Base-by-base conservation (phyloP, 2,113 vertebrate species). In the Calypte anna region DNA sequence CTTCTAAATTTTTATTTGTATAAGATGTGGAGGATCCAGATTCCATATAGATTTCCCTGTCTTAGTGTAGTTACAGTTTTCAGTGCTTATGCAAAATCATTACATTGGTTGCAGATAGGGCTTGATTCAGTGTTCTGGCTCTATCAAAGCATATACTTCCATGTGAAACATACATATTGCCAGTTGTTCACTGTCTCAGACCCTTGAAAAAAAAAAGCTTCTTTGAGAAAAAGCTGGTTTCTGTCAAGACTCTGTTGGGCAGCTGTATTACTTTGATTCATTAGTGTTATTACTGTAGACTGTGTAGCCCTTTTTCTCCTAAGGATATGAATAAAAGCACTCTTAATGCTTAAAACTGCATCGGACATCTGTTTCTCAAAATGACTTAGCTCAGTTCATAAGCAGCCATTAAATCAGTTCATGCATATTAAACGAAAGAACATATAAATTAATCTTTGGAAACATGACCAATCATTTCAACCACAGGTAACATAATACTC, bases 291-390 rank as follows among this genome's bases (percentile, higher is more conserved):
- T 97, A 90, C 94, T 93, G 30, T 73, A 89, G 90, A 75, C 86
- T 78, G 53, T 91, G 76, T 94, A 96, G 92, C 82, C 82, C 75
- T 88, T 95, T 94, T 92, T 91, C 86, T 96, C 88, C 87, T 96
- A 93, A 88, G 92, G 89, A 96, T 91, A 93, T 86, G 90, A 91
- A 97, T 96, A 93, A 96, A 97, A 92, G 79, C 86, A 88, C 83
- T 95, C 75, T 91, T 89, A 82, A 88, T 92, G 72, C 88, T 95
- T 94, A 74, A 91, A 95, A 91, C 88, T 95, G 76, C 80, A 68
- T 78, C 0, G 16, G 90, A 96, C 95, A 96, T 91, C 92, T 93
- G 93, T 96, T 96, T 96, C 92, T 93, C 74, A 91, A 85, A 95
- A 88, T 83, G 64, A 86, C 84, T 92, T 96, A 89, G 88, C 89